phyloP scores from a whole-genome alignment of 2,797 vertebrate genomes.

The Mus caroli region DNA sequence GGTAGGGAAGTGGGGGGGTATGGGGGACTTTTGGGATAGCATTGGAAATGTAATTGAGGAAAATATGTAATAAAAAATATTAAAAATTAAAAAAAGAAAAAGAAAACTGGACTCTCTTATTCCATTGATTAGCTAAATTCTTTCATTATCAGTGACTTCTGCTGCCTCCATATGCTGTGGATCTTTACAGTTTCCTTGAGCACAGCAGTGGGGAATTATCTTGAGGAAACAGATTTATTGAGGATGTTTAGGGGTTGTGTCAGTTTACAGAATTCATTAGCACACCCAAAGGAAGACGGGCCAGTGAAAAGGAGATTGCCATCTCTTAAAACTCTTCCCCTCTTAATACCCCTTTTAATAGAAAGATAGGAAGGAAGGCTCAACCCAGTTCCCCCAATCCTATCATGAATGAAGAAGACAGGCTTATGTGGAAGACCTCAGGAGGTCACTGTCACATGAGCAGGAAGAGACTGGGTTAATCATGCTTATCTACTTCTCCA shows the following conservation, averaged over 20 bases:
- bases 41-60: no score
- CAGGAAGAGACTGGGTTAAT: not conserved
- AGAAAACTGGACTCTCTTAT: not conserved
- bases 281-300: not conserved
- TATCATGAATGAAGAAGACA: not conserved
- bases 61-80: no score
- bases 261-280: constrained; percentile 8
- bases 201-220: constrained; percentile 70
- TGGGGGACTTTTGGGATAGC: no score
- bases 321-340: not conserved
- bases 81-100: no score
- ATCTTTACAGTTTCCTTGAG: constrained; percentile 70
- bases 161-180: not conserved
- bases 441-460: not conserved
- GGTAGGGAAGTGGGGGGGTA: no score
- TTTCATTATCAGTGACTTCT: constrained; percentile 72
- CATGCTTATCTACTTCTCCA: not conserved
- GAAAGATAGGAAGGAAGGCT: constrained; percentile 50
- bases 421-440: not conserved
- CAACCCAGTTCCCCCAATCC: not conserved
- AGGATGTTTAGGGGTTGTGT: constrained; percentile 49
- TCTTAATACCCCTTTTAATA: constrained; percentile 21
- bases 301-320: not conserved
- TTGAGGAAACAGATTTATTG: constrained; percentile 74
- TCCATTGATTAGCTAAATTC: not conserved